Percentiles rank a stretch among this genome's conserved stretches.
Evolutionary conservation across 2,888 invertebrate genomes (phyloP).

Genomic region (Thera obeliscata): DNA sequence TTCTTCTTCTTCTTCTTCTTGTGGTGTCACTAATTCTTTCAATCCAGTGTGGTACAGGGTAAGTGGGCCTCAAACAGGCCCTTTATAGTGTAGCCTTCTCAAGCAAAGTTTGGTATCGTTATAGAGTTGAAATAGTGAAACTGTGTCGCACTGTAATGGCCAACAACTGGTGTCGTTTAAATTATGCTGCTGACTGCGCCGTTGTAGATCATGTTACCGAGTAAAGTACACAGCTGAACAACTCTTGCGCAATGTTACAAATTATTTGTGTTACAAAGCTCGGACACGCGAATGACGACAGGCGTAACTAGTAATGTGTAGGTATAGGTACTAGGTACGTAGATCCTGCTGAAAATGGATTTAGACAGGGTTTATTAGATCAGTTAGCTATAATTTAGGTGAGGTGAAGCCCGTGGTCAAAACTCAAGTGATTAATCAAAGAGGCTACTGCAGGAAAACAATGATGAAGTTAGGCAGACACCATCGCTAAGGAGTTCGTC

Average conservation of each 20-base stretch:
- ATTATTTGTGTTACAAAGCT: constrained; percentile 32
- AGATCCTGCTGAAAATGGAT: constrained; percentile 14
- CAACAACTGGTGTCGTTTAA: constrained; percentile 42
- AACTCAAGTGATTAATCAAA: no score
- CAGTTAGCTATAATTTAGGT: neutral
- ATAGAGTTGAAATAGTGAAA: neutral
- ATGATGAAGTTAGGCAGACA: neutral
- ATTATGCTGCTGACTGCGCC: constrained; percentile 34
- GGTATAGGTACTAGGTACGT: neutral
- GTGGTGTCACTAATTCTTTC: no score
- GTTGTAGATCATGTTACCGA: constrained; percentile 38
- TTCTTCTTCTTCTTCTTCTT: no score
- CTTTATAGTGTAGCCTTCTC: no score
- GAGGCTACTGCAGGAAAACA: neutral
- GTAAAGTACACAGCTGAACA: constrained; percentile 35
- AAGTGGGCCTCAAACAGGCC: no score
- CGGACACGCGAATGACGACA: constrained; percentile 32
- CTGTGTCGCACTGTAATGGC: constrained; percentile 33
- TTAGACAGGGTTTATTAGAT: neutral
- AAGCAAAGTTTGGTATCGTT: no score
- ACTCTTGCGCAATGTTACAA: constrained; percentile 37
- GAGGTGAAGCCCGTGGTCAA: neutral
- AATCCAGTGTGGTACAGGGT: no score
- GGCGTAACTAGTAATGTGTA: constrained; percentile 13
- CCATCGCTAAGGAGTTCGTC: neutral